Percentiles rank a stretch among this genome's conserved stretches.
phyloP scores from a whole-genome alignment of 2,888 invertebrate genomes.

The Acheta domesticus region DNA sequence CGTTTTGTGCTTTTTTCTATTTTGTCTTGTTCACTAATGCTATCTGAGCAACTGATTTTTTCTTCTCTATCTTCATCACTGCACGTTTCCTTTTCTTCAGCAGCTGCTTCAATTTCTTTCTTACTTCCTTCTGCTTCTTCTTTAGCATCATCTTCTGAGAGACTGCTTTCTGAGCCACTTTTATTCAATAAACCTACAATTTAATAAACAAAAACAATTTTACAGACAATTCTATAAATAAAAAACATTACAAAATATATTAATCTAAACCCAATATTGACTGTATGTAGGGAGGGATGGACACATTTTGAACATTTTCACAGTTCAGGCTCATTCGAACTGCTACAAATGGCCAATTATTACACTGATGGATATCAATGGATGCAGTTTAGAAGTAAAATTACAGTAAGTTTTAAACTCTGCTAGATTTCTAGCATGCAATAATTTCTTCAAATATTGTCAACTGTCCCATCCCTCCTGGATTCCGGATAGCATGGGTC shows the following conservation, averaged over 20 bases:
- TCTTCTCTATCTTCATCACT: conserved; percentile 37
- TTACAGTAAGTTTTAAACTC: too few species aligned
- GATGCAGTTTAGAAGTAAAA: too few species aligned
- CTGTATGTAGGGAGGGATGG: too few species aligned
- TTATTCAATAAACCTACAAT: conserved; percentile 60
- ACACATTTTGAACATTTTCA: too few species aligned
- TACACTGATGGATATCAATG: too few species aligned
- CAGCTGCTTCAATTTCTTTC: conserved; percentile 40
- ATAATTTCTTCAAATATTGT: background rate
- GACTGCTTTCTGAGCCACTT: conserved; percentile 84
- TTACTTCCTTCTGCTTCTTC: conserved; percentile 58
- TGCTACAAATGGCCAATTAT: too few species aligned
- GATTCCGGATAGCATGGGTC: too few species aligned
- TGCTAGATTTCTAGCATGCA: background rate
- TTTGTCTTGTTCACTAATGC: background rate
- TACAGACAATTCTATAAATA: background rate
- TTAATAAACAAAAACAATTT: background rate
- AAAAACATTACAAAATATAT: too few species aligned
- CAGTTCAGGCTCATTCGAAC: too few species aligned
- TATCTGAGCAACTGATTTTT: background rate
- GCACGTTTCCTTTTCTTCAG: conserved; percentile 41
- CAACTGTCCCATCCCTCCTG: background rate
- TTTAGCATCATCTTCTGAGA: conserved; percentile 69
- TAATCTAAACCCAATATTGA: too few species aligned
- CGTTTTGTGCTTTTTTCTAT: background rate